Percentiles rank a stretch among this genome's conserved stretches.
These are phyloP conservation scores for Eulemur macaco DNA, from an alignment of 2,113 vertebrate genomes.

Conservation along the genomic window DNA sequence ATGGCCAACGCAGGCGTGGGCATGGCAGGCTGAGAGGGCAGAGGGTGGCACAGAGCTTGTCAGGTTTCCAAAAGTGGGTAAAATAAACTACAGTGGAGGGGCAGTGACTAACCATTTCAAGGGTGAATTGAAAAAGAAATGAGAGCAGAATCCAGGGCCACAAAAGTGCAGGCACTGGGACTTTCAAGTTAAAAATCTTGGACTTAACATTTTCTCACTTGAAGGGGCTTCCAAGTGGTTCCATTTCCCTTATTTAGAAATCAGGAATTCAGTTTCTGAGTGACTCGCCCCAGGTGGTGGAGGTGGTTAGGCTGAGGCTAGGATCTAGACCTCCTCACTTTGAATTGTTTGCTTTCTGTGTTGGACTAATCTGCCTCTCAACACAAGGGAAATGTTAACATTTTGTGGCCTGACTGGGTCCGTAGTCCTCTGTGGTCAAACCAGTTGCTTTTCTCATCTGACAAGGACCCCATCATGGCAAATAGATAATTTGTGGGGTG, in stretches of 20 bases:
- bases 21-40: background rate
- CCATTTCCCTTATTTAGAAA: constrained; percentile 44
- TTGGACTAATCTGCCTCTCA: background rate
- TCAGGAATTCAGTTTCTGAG: background rate
- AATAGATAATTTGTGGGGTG: background rate
- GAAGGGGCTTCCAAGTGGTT: background rate
- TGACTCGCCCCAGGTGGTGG: background rate
- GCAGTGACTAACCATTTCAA: background rate
- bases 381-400: background rate
- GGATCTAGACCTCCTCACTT: background rate
- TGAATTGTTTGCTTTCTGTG: background rate
- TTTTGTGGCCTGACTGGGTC: background rate
- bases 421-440: background rate
- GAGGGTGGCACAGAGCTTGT: background rate
- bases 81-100: background rate
- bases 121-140: background rate
- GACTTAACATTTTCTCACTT: background rate
- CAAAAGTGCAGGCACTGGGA: background rate
- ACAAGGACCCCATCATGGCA: background rate
- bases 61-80: background rate
- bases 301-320: background rate
- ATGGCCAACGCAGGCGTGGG: background rate
- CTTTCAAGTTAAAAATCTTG: background rate
- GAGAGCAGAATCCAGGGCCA: background rate
- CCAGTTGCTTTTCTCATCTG: background rate